These are phyloP conservation scores for Matsumyia berberina DNA, from an alignment of 2,888 invertebrate species.

Conservation along the genomic window DNA sequence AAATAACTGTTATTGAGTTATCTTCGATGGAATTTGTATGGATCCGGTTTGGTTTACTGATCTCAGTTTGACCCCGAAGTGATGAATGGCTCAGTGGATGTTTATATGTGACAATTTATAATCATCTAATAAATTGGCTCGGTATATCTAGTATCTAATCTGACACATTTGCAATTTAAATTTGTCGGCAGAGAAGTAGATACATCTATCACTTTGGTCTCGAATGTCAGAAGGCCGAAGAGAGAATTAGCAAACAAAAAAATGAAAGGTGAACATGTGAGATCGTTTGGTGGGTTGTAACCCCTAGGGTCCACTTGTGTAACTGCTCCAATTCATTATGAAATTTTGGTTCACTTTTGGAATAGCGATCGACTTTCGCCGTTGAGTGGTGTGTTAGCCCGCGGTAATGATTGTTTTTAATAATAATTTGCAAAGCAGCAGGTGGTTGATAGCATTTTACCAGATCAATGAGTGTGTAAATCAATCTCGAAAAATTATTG, in stretches of 20 bases:
- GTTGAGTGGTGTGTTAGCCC: background rate
- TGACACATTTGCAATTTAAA: conserved; percentile 14
- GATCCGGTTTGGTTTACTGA: conserved; percentile 30
- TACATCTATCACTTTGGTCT: background rate
- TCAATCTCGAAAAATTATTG: background rate
- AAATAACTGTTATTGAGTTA: background rate
- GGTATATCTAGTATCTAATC: background rate
- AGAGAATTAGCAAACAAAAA: conserved; percentile 6
- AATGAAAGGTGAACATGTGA: conserved; percentile 3
- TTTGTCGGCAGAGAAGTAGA: background rate
- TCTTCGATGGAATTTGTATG: background rate
- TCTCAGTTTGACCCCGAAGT: conserved; percentile 30
- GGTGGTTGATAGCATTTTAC: background rate
- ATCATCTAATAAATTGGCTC: background rate
- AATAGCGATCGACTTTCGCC: conserved; percentile 23
- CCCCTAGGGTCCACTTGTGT: conserved; percentile 16
- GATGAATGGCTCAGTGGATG: conserved; percentile 1
- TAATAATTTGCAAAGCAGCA: background rate
- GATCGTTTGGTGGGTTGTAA: conserved; percentile 16
- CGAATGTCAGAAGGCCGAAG: conserved; percentile 9
- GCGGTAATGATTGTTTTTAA: background rate
- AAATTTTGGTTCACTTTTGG: conserved; percentile 10
- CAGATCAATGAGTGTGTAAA: background rate
- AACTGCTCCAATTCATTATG: conserved; percentile 27
- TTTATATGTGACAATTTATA: conserved; percentile 3